phyloP scores from a whole-genome alignment of 2,113 vertebrate genomes.

The Rhineura floridana region DNA sequence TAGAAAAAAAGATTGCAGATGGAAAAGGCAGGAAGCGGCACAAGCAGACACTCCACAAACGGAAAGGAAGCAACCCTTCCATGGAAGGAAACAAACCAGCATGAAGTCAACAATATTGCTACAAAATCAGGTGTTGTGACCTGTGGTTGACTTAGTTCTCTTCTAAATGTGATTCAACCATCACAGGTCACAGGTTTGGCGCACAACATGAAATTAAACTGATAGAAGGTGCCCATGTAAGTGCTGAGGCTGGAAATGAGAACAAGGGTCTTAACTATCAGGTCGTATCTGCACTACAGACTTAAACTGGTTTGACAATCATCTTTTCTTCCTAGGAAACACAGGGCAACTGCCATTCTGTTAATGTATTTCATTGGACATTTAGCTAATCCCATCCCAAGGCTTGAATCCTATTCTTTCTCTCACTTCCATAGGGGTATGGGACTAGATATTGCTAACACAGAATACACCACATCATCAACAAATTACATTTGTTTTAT shows the following conservation, averaged over 20 bases:
- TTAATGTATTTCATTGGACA: background rate
- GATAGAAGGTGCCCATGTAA: background rate
- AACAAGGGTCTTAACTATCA: background rate
- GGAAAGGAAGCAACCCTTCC: background rate
- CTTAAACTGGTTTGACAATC: no score
- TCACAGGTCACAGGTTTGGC: background rate
- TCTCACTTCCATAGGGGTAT: background rate
- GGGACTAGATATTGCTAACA: background rate
- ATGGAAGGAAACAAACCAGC: background rate
- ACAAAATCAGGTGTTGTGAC: background rate
- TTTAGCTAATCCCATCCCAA: no score
- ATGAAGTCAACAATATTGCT: background rate
- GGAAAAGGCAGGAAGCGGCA: constrained; percentile 21
- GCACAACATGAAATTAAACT: constrained; percentile 20
- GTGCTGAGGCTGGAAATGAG: background rate
- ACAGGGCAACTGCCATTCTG: background rate
- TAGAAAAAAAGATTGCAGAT: constrained; percentile 15
- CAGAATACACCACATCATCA: background rate
- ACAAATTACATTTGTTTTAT: background rate
- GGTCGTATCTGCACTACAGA: background rate
- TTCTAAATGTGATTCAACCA: background rate
- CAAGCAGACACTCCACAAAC: background rate
- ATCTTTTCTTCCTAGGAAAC: background rate
- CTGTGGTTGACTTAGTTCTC: background rate
- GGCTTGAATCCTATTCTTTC: background rate